Percentiles rank a stretch among this genome's conserved stretches.
Conservation (phyloP, 2,113 vertebrate genomes). For the Poeciliopsis prolifica region DNA sequence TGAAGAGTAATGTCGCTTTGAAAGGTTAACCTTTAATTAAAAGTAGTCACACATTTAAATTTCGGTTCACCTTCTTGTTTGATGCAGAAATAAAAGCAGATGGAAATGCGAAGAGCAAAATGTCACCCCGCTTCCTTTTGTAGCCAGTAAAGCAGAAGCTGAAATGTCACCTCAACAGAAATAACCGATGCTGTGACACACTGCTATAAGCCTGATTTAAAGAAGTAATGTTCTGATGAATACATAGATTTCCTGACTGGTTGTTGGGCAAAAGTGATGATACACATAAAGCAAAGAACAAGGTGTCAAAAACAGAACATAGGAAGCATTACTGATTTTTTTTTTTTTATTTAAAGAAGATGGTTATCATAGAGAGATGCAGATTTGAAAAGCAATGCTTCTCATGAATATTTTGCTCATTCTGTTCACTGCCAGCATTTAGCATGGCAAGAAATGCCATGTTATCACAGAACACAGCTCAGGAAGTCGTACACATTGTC, state of each 20-base stretch:
- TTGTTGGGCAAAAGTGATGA: neutral
- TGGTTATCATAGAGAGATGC: neutral
- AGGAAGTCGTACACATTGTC: neutral
- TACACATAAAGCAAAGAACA: neutral
- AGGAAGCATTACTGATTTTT: conserved; percentile 1
- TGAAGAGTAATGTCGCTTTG: conserved; percentile 19
- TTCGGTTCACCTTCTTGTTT: conserved; percentile 24
- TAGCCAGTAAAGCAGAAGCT: conserved; percentile 36
- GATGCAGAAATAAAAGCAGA: conserved; percentile 29
- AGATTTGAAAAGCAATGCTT: neutral
- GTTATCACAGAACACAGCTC: neutral
- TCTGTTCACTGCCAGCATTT: neutral
- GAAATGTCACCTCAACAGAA: conserved; percentile 61
- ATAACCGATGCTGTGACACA: neutral
- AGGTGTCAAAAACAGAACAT: neutral
- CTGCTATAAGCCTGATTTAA: conserved; percentile 13
- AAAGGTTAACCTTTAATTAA: conserved; percentile 49
- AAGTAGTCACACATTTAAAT: conserved; percentile 19
- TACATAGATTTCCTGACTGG: neutral
- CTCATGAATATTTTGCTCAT: neutral
- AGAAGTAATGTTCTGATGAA: neutral
- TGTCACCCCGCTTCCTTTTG: conserved; percentile 58
- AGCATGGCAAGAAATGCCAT: neutral
- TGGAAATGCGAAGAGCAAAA: conserved; percentile 58
- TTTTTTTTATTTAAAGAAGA: neutral